Base-by-base conservation (phyloP, 2,797 vertebrate species). In the Microhierax caerulescens region DNA sequence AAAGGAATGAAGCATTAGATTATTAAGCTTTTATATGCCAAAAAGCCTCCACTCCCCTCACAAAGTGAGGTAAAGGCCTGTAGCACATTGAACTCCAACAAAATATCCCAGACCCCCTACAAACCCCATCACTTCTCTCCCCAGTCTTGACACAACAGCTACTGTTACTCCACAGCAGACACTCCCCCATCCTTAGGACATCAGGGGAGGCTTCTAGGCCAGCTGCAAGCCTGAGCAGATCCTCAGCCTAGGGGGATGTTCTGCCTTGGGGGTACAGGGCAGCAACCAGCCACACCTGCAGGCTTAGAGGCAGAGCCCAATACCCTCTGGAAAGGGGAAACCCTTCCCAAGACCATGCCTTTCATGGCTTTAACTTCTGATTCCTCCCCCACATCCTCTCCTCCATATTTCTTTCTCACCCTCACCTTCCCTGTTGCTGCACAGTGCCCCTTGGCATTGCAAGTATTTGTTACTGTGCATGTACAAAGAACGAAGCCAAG, bases 191-290 rank as follows among this genome's bases (percentile, higher is more conserved):
- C 57, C 47, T 25, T 13, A 19, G 41, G 36, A 23, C 36, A 39
- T 9, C 32, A 34, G 54, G 24, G 3, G 15, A 59, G 20, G 43
- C 17, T 64, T 20, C 10, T 3, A 13, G 63, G 4, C 27, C 43
- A 28, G 41, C 54, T 17, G 22, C n/a, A 70, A 45, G 36, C 41
- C 45, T 60, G 30, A 70, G 36, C 59, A 67, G 81, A 41, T 23
- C 57, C 12, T n/a, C 39, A 11, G 13, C 70, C 22, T 5, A 13
- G 45, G 18, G 3, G 16, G 28, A 14, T 19, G 28, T 4, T 72
- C 64, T 48, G 27, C 36, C 50, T 41, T 28, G 1, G 1, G 45
- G 12, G 21, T 19, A 27, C 16, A 1, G 0, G 8, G 36, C 53
- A 2, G 45, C 36, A 24, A 5, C n/a, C 36, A 27, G 63, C 41